Evolutionary conservation across 2,888 invertebrate species (phyloP), one percentile per base, ranked within the genome.

Genomic region (Calameuta filiformis): DNA sequence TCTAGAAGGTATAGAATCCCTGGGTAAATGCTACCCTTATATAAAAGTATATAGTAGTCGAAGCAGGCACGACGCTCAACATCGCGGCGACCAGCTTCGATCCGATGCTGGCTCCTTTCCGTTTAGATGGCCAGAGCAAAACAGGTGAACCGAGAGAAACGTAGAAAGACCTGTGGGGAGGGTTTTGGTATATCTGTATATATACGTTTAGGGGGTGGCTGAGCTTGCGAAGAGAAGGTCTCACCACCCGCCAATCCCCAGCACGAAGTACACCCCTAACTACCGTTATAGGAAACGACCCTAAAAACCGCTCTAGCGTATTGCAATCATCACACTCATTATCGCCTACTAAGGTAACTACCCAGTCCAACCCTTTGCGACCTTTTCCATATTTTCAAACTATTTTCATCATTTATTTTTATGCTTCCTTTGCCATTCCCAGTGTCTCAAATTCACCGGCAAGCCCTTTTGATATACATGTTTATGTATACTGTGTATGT

Each of bases 321-420:
- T 76, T 75, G 76, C 78, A 78, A 78, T 78, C 78, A 76, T 37
- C 35, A 71, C 37, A 69, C 69, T 78, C 71, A 78, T 78, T 78
- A 78, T 76, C 69, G 31, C 12, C n/a, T 33, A n/a, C 11, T 73
- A 37, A 37, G 40, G 40, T 15, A 23, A 56, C 23, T 56, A 23
- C 40, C 40, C 23, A 0, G 15, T 40, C 23, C 9, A 23, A 23
- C 23, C 40, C 40, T 56, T 15, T 6, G 40, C 23, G 40, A 56
- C 23, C 23, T 23, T 56, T 56, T 56, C 40, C 23, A 56, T 56
- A 56, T 56, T 23, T 2, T 9, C 40, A 3, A 33, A 33, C 33
- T 56, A 56, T 56, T 56, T 56, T 9, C 23, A 6, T 23, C 40
- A 15, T 56, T 56, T 56, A 4, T 56, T 56, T 56, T 56, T 56